These are phyloP conservation scores for Semicossyphus pulcher DNA, from an alignment of 2,113 vertebrate genomes.

Conservation along the genomic window DNA sequence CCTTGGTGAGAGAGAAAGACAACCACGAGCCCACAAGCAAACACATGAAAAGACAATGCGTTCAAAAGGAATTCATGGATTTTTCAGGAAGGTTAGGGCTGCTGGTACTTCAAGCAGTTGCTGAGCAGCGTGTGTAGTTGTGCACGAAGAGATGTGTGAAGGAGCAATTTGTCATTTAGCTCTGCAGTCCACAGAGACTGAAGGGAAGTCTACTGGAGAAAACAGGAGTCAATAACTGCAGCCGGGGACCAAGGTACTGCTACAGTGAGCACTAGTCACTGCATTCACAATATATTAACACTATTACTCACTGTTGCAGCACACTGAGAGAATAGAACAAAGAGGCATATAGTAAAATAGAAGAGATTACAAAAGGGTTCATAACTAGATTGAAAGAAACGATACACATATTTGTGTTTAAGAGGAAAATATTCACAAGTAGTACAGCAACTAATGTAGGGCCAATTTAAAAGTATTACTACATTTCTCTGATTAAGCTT, in stretches of 20 bases:
- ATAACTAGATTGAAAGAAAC: too few species aligned
- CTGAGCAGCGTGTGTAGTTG: slow-evolving; percentile 36
- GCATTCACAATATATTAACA: slow-evolving; percentile 21
- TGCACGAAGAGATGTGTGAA: slow-evolving; percentile 55
- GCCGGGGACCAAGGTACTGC: slow-evolving; percentile 29
- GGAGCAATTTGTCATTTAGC: slow-evolving; percentile 71
- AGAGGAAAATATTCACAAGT: too few species aligned
- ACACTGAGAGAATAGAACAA: background rate
- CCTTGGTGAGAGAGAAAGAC: background rate
- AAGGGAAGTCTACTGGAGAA: slow-evolving; percentile 52
- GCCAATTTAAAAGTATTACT: too few species aligned
- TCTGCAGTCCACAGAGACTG: slow-evolving; percentile 59
- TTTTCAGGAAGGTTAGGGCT: slow-evolving; percentile 15
- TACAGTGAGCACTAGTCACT: slow-evolving; percentile 54
- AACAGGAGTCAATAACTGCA: slow-evolving; percentile 65
- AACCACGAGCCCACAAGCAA: background rate
- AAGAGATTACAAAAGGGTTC: too few species aligned
- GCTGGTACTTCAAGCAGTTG: slow-evolving; percentile 13
- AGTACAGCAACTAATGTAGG: too few species aligned
- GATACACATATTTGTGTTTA: too few species aligned
- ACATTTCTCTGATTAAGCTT: too few species aligned
- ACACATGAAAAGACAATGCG: background rate
- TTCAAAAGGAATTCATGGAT: slow-evolving; percentile 9
- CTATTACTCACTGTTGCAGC: background rate
- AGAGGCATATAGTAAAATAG: background rate